Percentiles rank a stretch among this genome's conserved stretches.
phyloP scores from a whole-genome alignment of 2,113 vertebrate genomes.

The Trachemys scripta region DNA sequence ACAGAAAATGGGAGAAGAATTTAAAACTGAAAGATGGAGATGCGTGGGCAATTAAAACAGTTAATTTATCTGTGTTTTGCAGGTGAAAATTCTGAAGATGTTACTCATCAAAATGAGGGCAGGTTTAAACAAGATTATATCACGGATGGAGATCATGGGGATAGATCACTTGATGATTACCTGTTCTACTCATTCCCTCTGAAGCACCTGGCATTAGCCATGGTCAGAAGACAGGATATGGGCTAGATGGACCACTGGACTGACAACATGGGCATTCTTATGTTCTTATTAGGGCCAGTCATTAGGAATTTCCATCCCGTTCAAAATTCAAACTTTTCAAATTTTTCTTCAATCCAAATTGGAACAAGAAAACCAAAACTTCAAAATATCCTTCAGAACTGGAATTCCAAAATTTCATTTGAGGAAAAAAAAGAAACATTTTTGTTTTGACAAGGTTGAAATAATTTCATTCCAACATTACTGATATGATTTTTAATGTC shows the following conservation, averaged over 20 bases:
- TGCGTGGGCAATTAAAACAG: neutral
- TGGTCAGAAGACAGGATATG: too few species aligned
- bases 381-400: neutral
- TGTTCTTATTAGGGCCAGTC: neutral
- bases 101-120: neutral
- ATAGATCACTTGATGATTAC: too few species aligned
- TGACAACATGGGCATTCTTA: too few species aligned
- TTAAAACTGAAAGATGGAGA: neutral
- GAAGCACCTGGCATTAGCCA: too few species aligned
- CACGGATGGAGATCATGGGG: neutral
- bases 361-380: neutral
- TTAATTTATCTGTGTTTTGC: neutral
- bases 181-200: too few species aligned
- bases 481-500: neutral
- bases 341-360: neutral
- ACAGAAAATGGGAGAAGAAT: neutral
- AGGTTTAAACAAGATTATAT: neutral
- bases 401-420: neutral
- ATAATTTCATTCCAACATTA: neutral
- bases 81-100: neutral
- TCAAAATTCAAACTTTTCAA: neutral
- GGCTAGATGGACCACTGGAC: too few species aligned
- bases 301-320: neutral
- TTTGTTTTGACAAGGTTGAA: too few species aligned
- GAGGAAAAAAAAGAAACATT: neutral